Base-by-base conservation (phyloP, 2,113 vertebrate genomes). In the Todiramphus saurophagus region DNA sequence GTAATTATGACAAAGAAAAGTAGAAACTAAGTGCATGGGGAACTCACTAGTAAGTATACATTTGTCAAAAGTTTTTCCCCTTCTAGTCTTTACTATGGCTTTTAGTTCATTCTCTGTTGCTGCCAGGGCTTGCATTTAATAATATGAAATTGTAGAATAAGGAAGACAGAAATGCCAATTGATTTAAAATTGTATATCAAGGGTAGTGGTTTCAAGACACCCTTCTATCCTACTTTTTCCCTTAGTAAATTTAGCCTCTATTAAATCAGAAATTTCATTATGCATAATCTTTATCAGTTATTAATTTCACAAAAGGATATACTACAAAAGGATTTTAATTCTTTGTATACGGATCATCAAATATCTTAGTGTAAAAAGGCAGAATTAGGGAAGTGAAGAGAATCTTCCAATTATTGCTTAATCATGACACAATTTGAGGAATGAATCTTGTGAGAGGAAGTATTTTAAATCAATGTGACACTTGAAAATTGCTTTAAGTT, bases 401-500 rank as follows among this genome's bases (percentile, higher is more conserved):
- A 83, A n/a, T 90, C 69, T 96, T 90, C 53, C 80, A 87, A 31
- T 92, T 94, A 91, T 53, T 94, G 62, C 69, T 91, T 94, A 92
- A 95, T 90, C 76, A 94, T 25, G 35, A 86, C 76, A 92, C 27
- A 90, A 51, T 83, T 86, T 67, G n/a, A 95, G 76, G 69, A 84
- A 92, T 51, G 28, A 46, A 19, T 92, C 41, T 85, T 79, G 41
- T 84, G 82, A 92, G 66, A 87, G 55, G 88, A 91, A 97, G 93
- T 90, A 88, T 82, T 95, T 95, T 83, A 86, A 92, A 87, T 96
- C 75, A 88, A 35, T 68, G 35, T 90, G 91, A 92, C 77, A 90
- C 58, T 83, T 95, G 82, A 91, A 96, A 97, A 96, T 94, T 92
- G 80, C 68, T 95, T 92, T 79, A 82, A 85, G 83, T 96, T 92